These are phyloP conservation scores for Cladopsammia gracilis DNA, from an alignment of 64 coral and sea anemone genomes.

Conservation along the genomic window DNA sequence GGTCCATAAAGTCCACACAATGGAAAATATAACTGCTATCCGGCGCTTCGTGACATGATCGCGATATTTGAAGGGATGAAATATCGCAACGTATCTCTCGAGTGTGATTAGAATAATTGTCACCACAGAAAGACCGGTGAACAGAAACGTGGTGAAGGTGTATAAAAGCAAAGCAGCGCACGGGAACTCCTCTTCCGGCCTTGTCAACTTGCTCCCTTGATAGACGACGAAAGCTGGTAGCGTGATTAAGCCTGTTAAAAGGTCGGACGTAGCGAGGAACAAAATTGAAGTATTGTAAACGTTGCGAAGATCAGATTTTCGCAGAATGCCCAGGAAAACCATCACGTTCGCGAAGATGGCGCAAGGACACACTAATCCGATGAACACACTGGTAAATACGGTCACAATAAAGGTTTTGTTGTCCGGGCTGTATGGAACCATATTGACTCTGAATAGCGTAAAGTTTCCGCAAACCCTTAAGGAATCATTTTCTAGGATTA, in stretches of 20 bases:
- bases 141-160: constrained; percentile 63
- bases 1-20: constrained; percentile 67
- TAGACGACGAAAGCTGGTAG: constrained; percentile 68
- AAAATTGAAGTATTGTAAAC: constrained; percentile 82
- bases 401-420: constrained; percentile 21
- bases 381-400: constrained; percentile 79
- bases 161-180: constrained; percentile 68
- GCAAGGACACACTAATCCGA: constrained; percentile 62
- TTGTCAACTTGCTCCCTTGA: constrained; percentile 66
- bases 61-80: constrained; percentile 79
- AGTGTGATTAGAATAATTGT: constrained; percentile 77
- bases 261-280: constrained; percentile 73
- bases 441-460: constrained; percentile 60
- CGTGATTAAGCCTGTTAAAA: constrained; percentile 53
- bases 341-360: constrained; percentile 64
- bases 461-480: constrained; percentile 19
- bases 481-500: not conserved
- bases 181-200: constrained; percentile 35
- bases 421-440: constrained; percentile 50
- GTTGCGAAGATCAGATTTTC: constrained; percentile 75
- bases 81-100: constrained; percentile 85
- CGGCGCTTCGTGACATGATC: constrained; percentile 40
- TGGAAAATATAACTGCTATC: constrained; percentile 44
- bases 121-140: constrained; percentile 75
- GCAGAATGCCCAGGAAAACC: constrained; percentile 81